phyloP scores from a whole-genome alignment of 92 coral and sea anemone genomes.

The Umimayanthus chanpuru region DNA sequence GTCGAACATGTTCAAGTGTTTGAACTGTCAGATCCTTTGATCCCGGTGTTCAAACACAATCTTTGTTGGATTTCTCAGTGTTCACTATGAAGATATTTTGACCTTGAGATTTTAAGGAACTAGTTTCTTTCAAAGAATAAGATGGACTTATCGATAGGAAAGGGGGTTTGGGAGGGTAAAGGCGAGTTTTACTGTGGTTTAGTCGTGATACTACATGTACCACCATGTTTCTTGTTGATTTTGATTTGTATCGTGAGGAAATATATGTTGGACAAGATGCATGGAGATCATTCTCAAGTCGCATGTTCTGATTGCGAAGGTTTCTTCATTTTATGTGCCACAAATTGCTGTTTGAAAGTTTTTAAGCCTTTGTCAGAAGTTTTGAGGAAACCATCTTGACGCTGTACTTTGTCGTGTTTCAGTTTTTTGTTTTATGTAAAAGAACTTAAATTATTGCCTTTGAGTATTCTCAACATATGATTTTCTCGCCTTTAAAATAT shows the following conservation, averaged over 20 bases:
- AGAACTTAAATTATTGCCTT: background rate
- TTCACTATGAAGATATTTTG: background rate
- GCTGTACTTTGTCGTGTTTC: background rate
- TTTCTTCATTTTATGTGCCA: too few relatives aligned
- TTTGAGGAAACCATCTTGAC: background rate
- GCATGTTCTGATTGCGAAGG: background rate
- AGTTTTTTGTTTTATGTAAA: background rate
- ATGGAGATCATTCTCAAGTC: background rate
- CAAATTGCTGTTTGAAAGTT: background rate
- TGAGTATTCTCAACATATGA: slow-evolving; percentile 22
- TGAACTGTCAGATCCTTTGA: background rate
- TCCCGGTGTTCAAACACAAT: background rate
- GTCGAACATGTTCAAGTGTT: background rate
- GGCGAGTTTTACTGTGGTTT: background rate
- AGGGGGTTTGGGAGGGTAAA: background rate
- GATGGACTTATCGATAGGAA: background rate
- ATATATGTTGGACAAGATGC: too few relatives aligned
- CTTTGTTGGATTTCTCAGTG: background rate
- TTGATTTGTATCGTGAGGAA: background rate
- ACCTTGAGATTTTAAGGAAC: background rate
- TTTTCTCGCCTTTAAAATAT: slow-evolving; percentile 30
- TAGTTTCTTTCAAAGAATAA: background rate
- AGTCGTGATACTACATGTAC: background rate
- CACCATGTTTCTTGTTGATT: slow-evolving; percentile 6
- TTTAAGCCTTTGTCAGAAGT: background rate